These are phyloP conservation scores for Oreocharis arfaki DNA, from an alignment of 2,113 vertebrate genomes.

Conservation along the genomic window DNA sequence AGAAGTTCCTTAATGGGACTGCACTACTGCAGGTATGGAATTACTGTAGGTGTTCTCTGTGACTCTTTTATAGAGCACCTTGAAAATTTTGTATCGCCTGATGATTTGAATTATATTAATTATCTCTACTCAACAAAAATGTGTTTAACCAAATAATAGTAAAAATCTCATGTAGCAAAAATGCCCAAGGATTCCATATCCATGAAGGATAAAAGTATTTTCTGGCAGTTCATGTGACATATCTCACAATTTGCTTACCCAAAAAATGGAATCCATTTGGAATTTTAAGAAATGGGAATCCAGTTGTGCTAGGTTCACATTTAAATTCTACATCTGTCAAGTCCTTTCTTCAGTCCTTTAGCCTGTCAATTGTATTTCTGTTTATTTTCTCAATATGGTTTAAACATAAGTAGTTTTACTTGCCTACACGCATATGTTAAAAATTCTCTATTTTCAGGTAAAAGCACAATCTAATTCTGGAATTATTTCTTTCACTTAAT, in stretches of 20 bases:
- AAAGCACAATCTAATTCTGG: background rate
- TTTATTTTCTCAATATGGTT: background rate
- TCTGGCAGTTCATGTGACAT: background rate
- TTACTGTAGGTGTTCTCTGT: background rate
- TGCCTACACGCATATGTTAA: background rate
- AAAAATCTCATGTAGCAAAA: background rate
- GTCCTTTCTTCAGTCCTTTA: background rate
- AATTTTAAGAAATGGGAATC: background rate
- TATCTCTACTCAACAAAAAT: background rate
- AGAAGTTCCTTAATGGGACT: background rate
- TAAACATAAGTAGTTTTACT: background rate
- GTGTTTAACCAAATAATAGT: background rate
- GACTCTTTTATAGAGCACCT: background rate
- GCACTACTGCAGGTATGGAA: background rate
- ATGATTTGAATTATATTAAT: background rate
- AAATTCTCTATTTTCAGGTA: background rate
- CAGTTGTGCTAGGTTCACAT: background rate
- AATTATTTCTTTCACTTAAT: background rate
- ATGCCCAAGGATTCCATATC: background rate
- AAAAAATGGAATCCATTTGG: background rate
- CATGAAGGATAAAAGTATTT: background rate
- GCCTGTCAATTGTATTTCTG: background rate
- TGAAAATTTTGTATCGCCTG: background rate
- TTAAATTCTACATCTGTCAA: background rate
- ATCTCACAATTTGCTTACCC: background rate